Conservation (phyloP, 2,888 invertebrate genomes). For the Plebejus melissa region DNA sequence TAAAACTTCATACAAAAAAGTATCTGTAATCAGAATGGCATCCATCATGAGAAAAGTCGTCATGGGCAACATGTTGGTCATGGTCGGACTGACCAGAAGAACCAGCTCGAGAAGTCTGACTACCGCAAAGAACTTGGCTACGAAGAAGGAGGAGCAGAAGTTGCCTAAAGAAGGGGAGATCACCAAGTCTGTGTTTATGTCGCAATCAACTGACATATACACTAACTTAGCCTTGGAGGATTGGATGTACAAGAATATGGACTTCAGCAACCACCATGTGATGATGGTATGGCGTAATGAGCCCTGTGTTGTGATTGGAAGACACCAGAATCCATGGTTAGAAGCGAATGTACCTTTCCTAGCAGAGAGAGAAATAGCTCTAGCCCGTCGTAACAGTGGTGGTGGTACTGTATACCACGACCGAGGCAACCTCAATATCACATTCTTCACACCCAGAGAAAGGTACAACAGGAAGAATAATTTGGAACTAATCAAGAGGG, state of each 20-base stretch:
- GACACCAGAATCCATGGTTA: slow-evolving; percentile 97
- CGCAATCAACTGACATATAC: slow-evolving; percentile 93
- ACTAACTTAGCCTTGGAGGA: slow-evolving; percentile 97
- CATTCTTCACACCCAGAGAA: slow-evolving; percentile 92
- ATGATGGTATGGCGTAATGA: slow-evolving; percentile 95
- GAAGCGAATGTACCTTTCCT: slow-evolving; percentile 90
- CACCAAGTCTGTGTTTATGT: slow-evolving; percentile 93
- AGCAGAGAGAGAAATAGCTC: slow-evolving; percentile 81
- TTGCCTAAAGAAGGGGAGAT: slow-evolving; percentile 74
- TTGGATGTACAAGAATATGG: slow-evolving; percentile 94
- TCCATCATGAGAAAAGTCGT: slow-evolving; percentile 69
- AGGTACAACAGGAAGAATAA: slow-evolving; percentile 93
- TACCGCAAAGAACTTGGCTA: slow-evolving; percentile 47
- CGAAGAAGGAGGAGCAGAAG: slow-evolving; percentile 52
- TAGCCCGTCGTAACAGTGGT: slow-evolving; percentile 96
- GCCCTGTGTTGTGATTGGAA: slow-evolving; percentile 96
- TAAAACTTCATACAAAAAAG: slow-evolving; percentile 73
- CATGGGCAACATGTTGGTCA: slow-evolving; percentile 58
- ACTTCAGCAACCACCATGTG: slow-evolving; percentile 90
- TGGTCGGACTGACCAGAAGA: slow-evolving; percentile 62
- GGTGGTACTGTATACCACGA: slow-evolving; percentile 99
- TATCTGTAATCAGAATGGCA: slow-evolving; percentile 69
- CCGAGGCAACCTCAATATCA: slow-evolving; percentile 93
- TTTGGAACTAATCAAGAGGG: slow-evolving; percentile 90
- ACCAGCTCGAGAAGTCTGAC: slow-evolving; percentile 57